phyloP scores from a whole-genome alignment of 2,797 vertebrate species.

The Platyrinchus mystaceus region DNA sequence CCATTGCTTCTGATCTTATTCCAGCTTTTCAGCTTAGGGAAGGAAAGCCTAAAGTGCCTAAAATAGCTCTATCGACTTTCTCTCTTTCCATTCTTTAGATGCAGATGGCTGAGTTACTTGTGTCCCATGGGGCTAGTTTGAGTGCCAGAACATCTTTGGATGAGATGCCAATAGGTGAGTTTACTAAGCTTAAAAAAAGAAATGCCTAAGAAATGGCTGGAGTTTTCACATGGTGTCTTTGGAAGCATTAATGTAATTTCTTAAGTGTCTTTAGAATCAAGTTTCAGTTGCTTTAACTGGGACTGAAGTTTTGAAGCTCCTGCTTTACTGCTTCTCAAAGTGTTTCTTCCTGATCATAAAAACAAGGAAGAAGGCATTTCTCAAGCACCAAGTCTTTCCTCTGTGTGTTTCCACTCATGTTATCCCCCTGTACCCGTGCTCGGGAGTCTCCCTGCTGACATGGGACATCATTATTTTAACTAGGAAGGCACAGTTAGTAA shows the following conservation, averaged over 20 bases:
- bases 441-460: neutral
- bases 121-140: constrained; percentile 93
- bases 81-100: constrained; percentile 79
- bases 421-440: neutral
- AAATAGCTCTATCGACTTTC: neutral
- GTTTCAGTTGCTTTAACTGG: neutral
- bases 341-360: neutral
- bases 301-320: neutral
- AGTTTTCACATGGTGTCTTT: neutral
- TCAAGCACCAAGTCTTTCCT: neutral
- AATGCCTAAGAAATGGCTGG: neutral
- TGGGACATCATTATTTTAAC: too few relatives aligned
- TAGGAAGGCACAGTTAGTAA: neutral
- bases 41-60: neutral
- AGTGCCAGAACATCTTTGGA: constrained; percentile 93
- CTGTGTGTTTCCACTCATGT: neutral
- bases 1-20: neutral
- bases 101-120: constrained; percentile 92
- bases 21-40: neutral
- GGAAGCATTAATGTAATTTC: neutral
- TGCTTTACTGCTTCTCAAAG: neutral
- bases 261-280: neutral
- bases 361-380: neutral
- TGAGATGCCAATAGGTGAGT: constrained; percentile 94
- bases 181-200: neutral